A percentile compares a stretch with the other conserved stretches of the same genome.
These are phyloP conservation scores for Saxicola maurus DNA, from an alignment of 2,797 vertebrate species.

Conservation along the genomic window DNA sequence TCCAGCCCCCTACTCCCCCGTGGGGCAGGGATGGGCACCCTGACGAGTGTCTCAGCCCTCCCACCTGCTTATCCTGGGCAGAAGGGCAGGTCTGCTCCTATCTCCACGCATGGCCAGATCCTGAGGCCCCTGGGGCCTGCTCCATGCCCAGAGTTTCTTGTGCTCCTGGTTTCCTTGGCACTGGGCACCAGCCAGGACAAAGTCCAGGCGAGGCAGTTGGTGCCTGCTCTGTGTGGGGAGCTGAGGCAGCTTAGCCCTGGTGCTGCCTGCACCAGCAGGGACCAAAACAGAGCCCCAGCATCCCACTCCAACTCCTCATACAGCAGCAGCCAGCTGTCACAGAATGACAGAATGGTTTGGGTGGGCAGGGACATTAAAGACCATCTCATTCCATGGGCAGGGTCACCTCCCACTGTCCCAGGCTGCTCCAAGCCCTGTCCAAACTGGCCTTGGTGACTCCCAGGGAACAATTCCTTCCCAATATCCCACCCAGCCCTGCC, in stretches of 20 bases:
- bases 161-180: not conserved
- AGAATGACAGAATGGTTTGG: not conserved
- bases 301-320: not conserved
- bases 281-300: fast-evolving
- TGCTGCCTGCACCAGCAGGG: not conserved
- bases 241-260: not conserved
- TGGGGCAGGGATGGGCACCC: not conserved
- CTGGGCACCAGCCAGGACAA: not conserved
- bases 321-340: not conserved
- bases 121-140: not conserved
- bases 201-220: not conserved
- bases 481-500: not conserved
- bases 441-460: fast-evolving
- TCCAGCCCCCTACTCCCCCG: fast-evolving
- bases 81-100: not conserved
- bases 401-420: fast-evolving
- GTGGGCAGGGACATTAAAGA: not conserved
- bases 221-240: fast-evolving
- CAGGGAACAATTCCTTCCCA: not conserved
- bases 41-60: fast-evolving
- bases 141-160: not conserved
- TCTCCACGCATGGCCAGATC: fast-evolving
- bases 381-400: not conserved
- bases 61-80: fast-evolving
- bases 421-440: not conserved